phyloP scores from a whole-genome alignment of 1,140 invertebrate genomes.

The Diprion similis region DNA sequence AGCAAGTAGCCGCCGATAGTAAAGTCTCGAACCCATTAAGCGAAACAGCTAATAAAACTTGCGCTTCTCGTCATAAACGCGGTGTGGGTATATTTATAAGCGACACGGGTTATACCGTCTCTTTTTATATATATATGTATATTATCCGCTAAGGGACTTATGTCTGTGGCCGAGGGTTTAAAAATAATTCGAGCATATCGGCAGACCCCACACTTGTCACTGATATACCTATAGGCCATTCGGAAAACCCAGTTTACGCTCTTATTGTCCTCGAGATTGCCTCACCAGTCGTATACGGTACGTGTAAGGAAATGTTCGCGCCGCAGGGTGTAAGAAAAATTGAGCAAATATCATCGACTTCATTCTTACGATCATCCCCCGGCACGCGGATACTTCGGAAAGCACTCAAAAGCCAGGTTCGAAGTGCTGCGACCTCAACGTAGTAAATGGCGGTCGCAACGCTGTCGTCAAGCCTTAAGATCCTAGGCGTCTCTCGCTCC shows the following conservation, averaged over 20 bases:
- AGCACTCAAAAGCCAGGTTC: not conserved
- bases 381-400: not conserved
- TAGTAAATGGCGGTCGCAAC: not conserved
- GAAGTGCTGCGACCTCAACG: not conserved
- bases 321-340: not conserved
- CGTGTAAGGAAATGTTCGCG: too few species aligned
- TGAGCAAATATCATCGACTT: not conserved
- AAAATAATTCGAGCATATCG: not conserved
- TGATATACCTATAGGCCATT: too few species aligned
- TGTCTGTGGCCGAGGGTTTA: not conserved
- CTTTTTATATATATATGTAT: not conserved
- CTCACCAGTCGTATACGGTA: too few species aligned
- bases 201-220: not conserved
- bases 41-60: conserved; percentile 17
- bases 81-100: conserved; percentile 9
- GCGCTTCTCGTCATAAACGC: conserved; percentile 9
- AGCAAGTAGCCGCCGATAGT: conserved; percentile 12
- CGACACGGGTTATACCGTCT: not conserved
- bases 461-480: conserved; percentile 4
- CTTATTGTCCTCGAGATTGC: too few species aligned
- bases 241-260: too few species aligned
- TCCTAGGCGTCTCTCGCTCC: not conserved
- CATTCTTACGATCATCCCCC: not conserved
- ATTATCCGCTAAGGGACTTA: not conserved
- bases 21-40: conserved; percentile 15